These are phyloP conservation scores for Eulemur coronatus DNA, from an alignment of 2,797 vertebrate genomes.

Conservation along the genomic window DNA sequence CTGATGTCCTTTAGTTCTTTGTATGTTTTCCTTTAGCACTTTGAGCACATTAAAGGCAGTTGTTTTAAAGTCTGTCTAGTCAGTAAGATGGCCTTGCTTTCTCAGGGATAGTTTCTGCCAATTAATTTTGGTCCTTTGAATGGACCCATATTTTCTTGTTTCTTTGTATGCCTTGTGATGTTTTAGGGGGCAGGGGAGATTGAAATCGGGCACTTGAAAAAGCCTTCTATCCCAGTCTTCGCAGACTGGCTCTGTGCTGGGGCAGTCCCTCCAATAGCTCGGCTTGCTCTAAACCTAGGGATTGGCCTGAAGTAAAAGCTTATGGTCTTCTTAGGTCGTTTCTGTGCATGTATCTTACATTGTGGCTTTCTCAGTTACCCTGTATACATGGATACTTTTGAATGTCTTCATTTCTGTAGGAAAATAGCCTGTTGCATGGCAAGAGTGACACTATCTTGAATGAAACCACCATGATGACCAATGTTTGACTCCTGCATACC, in stretches of 20 bases:
- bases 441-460: neutral
- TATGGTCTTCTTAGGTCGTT: neutral
- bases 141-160: neutral
- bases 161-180: neutral
- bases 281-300: neutral
- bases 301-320: neutral
- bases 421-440: neutral
- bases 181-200: too few relatives aligned
- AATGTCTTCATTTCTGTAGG: neutral
- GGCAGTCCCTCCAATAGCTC: neutral
- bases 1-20: neutral
- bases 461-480: neutral
- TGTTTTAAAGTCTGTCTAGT: neutral
- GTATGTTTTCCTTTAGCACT: neutral
- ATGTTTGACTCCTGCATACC: neutral
- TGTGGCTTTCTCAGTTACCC: neutral
- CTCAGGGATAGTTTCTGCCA: neutral
- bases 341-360: neutral
- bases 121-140: neutral
- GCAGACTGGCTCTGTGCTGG: neutral
- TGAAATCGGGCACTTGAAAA: neutral
- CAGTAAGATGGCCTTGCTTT: neutral
- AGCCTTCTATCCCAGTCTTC: neutral
- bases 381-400: neutral
- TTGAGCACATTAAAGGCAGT: neutral